phyloP scores from a whole-genome alignment of 2,113 vertebrate species.

The Dolichotis patagonum region DNA sequence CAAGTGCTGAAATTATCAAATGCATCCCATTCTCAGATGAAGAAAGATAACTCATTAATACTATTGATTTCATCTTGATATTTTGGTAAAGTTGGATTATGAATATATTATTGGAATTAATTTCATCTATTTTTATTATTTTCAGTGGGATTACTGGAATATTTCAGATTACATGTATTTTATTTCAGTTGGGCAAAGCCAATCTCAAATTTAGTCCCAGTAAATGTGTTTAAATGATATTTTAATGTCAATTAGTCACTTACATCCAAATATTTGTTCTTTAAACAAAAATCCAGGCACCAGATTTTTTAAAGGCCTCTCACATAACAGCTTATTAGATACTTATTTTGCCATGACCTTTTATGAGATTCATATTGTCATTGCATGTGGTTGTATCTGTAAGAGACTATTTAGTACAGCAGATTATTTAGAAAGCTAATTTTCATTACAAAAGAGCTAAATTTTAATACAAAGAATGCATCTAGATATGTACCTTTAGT shows the following conservation, averaged over 20 bases:
- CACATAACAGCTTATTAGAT: not conserved
- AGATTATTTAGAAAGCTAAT: not conserved
- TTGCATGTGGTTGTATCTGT: not conserved
- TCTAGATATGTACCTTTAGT: not conserved
- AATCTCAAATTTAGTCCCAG: not conserved
- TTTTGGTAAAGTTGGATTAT: not conserved
- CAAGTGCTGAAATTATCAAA: not conserved
- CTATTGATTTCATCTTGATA: not conserved
- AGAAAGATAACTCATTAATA: not conserved
- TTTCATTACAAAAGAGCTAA: not conserved
- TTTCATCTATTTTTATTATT: not conserved
- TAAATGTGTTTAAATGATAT: not conserved
- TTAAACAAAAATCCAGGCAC: not conserved
- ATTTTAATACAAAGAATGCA: not conserved
- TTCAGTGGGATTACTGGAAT: not conserved
- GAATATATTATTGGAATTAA: not conserved
- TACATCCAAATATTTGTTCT: constrained; percentile 36
- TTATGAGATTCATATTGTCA: not conserved
- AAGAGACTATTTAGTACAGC: not conserved
- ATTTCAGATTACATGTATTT: not conserved
- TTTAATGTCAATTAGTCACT: not conserved
- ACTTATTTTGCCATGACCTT: not conserved
- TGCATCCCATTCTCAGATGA: not conserved
- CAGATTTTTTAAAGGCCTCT: not conserved
- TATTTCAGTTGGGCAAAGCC: not conserved